Evolutionary conservation across 2,797 vertebrate species (phyloP), one percentile per base, ranked within the genome.

Genomic region (Carapus acus): DNA sequence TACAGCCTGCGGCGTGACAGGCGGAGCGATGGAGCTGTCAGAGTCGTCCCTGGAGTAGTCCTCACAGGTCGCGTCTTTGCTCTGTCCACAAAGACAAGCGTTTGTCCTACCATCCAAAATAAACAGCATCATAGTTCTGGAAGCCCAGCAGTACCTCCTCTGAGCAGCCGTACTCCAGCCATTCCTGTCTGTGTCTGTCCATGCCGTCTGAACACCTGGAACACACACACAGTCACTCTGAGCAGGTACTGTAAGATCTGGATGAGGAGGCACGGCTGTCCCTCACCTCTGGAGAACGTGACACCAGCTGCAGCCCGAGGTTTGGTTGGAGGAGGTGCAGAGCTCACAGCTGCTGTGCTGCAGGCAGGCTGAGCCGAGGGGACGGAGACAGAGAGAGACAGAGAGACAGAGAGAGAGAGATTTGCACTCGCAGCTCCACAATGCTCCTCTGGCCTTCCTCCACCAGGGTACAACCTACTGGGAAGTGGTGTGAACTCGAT

Each of bases 131-230:
- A n/a, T n/a, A n/a, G n/a, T n/a, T 41, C 7, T 37, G 13, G 15
- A 58, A 11, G 9, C 48, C 27, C 13, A 43, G 11, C 14, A n/a
- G 2, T 78, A 86, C 94, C 94, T 94, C 84, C 39, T 89, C 89
- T 51, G 83, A 86, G 9, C 94, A 98, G 73, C 80, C 82, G 0
- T 90, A 92, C 51, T 92, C 84, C 76, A 96, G 7, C 95, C 95
- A 98, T 66, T 97, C 95, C 77, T 97, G 91, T 8, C 92, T 90
- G 78, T 96, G 87, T n/a, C 95, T 83, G 47, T 98, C 95, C 61
- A 96, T 93, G 23, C 95, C 94, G n/a, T 92, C 93, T 49, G 95
- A 98, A 46, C 95, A 97, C 54, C 95, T 98, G 58, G 2, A 65
- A 78, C 55, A 65, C 29, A 69, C 6, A 46, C 23, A 0, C 58